Evolutionary conservation across 2,797 vertebrate genomes (phyloP).

Genomic region (Columba guinea): DNA sequence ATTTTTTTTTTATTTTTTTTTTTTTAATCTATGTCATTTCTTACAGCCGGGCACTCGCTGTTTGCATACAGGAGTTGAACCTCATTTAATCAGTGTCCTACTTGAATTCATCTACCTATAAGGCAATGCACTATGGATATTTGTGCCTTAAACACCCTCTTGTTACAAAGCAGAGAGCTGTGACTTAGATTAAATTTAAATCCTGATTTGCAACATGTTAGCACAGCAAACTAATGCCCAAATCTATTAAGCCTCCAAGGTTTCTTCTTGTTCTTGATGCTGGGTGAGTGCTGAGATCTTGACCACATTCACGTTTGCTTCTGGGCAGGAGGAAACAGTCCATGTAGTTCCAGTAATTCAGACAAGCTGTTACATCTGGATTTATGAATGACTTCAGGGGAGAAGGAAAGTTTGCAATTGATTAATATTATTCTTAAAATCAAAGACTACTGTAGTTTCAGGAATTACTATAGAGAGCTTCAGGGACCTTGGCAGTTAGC

Average conservation of each 20-base stretch:
- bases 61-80: neutral
- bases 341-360: slow-evolving; percentile 52
- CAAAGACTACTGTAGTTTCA: slow-evolving; percentile 29
- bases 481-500: neutral
- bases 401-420: slow-evolving; percentile 42
- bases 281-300: slow-evolving; percentile 36
- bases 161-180: slow-evolving; percentile 51
- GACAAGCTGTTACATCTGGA: slow-evolving; percentile 40
- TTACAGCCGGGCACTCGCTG: neutral
- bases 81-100: neutral
- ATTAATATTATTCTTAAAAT: slow-evolving; percentile 57
- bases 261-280: neutral
- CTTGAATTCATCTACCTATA: neutral
- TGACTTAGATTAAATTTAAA: slow-evolving; percentile 71
- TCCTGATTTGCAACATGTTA: slow-evolving; percentile 58
- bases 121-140: neutral
- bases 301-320: slow-evolving; percentile 57
- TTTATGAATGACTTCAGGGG: slow-evolving; percentile 26
- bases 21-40: neutral
- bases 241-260: slow-evolving; percentile 41
- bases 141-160: slow-evolving; percentile 21
- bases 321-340: slow-evolving; percentile 54
- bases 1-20: too few species aligned
- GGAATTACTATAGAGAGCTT: slow-evolving; percentile 5
- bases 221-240: slow-evolving; percentile 36